Conservation (phyloP, 2,888 invertebrate species). For the Drosophila paramelanica region DNA sequence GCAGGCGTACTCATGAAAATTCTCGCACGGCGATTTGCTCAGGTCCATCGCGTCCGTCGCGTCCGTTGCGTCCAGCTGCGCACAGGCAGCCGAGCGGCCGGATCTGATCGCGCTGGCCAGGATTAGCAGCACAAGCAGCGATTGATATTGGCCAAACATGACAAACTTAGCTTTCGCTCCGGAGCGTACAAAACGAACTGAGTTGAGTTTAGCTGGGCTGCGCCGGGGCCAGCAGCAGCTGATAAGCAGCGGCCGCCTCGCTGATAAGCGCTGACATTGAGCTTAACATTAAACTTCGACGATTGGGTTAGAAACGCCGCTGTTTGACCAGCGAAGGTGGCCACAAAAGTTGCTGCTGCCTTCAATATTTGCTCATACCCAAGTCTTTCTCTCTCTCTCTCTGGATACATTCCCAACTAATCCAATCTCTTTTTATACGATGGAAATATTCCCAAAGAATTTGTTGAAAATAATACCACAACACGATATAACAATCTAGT, state of each 20-base stretch:
- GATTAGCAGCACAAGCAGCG: not conserved
- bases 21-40: constrained; percentile 89
- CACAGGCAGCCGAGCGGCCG: too few relatives aligned
- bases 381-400: too few relatives aligned
- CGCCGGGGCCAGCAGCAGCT: constrained; percentile 1
- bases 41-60: constrained; percentile 57
- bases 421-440: too few relatives aligned
- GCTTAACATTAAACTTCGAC: constrained; percentile 35
- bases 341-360: not conserved
- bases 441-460: too few relatives aligned
- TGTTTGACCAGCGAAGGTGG: not conserved
- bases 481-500: too few relatives aligned
- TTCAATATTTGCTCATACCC: not conserved
- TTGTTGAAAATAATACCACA: too few relatives aligned
- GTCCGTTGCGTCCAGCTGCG: constrained; percentile 1
- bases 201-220: not conserved
- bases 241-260: constrained; percentile 13
- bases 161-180: not conserved
- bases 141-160: not conserved
- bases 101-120: not conserved
- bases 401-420: too few relatives aligned
- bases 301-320: constrained; percentile 18
- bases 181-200: not conserved
- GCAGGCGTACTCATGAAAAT: constrained; percentile 93
- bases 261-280: constrained; percentile 54